Evolutionary conservation across 2,888 invertebrate genomes (phyloP).

Genomic region (Pemphredon lugubris): DNA sequence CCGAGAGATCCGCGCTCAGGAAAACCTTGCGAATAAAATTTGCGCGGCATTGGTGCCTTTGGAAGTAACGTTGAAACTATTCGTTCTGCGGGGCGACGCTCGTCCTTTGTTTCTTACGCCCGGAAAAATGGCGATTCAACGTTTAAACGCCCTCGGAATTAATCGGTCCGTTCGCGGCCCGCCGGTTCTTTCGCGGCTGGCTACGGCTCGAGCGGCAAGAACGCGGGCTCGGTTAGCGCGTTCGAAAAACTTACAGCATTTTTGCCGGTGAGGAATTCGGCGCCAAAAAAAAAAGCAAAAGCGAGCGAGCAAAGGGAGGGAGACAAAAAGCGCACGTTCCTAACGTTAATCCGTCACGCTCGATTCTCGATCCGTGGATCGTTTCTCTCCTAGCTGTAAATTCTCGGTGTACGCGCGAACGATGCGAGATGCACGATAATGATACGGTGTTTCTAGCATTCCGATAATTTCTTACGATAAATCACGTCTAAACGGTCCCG

Average conservation of each 20-base stretch:
- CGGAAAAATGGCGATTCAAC: constrained; percentile 31
- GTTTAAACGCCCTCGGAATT: constrained; percentile 54
- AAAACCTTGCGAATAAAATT: constrained; percentile 38
- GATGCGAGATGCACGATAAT: constrained; percentile 73
- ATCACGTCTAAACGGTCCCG: constrained; percentile 78
- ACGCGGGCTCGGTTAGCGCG: background rate
- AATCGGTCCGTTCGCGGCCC: constrained; percentile 52
- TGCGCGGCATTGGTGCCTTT: constrained; percentile 41
- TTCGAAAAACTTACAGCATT: constrained; percentile 4
- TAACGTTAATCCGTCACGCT: constrained; percentile 49
- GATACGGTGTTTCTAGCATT: constrained; percentile 80
- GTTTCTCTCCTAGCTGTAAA: constrained; percentile 55
- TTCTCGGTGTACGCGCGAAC: constrained; percentile 50
- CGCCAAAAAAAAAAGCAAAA: constrained; percentile 2
- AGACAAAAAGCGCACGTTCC: constrained; percentile 14
- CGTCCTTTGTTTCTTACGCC: constrained; percentile 9
- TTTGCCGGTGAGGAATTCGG: constrained; percentile 15
- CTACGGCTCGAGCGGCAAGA: constrained; percentile 35
- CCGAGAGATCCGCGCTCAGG: constrained; percentile 21
- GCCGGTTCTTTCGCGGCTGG: constrained; percentile 40
- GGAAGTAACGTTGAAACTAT: constrained; percentile 46
- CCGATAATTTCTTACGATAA: constrained; percentile 80
- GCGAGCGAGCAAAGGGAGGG: background rate
- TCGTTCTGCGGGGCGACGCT: constrained; percentile 32
- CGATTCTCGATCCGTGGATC: constrained; percentile 38